Conservation (phyloP, 2,888 invertebrate genomes). For the Maniola hyperantus region DNA sequence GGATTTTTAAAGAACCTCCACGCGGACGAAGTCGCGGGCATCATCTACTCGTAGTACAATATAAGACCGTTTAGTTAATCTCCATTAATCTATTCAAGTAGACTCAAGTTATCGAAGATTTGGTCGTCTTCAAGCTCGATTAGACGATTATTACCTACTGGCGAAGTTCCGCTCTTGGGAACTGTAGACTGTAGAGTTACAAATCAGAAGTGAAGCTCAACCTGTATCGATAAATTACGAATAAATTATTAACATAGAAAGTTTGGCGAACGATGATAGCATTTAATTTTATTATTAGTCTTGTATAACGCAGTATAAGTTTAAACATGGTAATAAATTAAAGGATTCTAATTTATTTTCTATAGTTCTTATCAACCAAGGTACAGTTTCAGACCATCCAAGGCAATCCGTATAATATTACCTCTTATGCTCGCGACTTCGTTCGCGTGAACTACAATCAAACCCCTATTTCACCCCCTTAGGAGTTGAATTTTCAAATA, state of each 20-base stretch:
- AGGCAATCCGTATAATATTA: too few relatives aligned
- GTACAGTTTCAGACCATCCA: too few relatives aligned
- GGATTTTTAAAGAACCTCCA: too few relatives aligned
- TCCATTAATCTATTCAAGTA: neutral
- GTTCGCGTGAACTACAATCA: too few relatives aligned
- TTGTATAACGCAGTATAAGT: neutral
- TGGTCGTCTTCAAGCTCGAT: neutral
- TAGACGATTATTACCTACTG: neutral
- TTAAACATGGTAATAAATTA: too few relatives aligned
- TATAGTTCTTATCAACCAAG: too few relatives aligned
- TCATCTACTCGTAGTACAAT: too few relatives aligned
- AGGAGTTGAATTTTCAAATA: too few relatives aligned
- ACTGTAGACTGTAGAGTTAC: neutral
- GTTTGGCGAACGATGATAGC: neutral
- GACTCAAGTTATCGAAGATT: neutral
- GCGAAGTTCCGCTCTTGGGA: constrained; percentile 3
- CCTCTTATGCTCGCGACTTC: too few relatives aligned
- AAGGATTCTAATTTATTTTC: too few relatives aligned
- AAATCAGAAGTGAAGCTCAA: neutral
- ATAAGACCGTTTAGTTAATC: neutral
- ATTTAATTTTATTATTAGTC: neutral
- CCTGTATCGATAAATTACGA: neutral
- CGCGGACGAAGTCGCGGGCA: too few relatives aligned
- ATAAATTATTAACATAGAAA: neutral
- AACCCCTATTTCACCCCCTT: too few relatives aligned